Base-by-base conservation (phyloP, 2,888 invertebrate genomes). In the Plebejus anna region DNA sequence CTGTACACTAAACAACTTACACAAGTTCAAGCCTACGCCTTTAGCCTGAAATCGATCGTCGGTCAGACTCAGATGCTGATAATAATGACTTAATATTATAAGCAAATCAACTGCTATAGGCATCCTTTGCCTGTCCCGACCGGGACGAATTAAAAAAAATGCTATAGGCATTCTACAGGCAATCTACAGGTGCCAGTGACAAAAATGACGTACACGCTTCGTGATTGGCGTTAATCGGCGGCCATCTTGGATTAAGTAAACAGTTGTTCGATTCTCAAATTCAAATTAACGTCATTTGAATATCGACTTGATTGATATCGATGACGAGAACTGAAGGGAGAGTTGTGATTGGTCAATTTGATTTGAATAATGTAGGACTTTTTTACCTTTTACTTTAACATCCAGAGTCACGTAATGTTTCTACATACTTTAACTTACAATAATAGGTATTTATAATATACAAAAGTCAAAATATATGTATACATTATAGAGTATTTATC, bases 211-310 rank as follows among this genome's bases (percentile, higher is more conserved):
- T 84, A 87, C 85, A 83, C 81, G 79, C 81, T 82, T 83, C 90
- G 91, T 92, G 93, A 90, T 91, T 90, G 87, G 91, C 86, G 87
- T 92, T 86, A 81, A 88, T 86, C 82, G 87, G 82, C 90, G 81
- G 92, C 91, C 91, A 91, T 92, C 86, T 91, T 92, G 90, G 85
- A 83, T 84, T 85, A 82, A 82, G 78, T 80, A 85, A 85, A 81
- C 79, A 78, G 80, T 78, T 75, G 76, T 80, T 79, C 38, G 42
- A 59, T 75, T 77, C 75, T 77, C 42, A 47, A 66, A 66, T 75
- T 66, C 66, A 47, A 66, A 61, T 75, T 66, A 16, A 38, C 36
- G n/a, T 28, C 55, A 13, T 75, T 75, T 73, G 9, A 66, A 66
- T 22, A 73, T 4, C 13, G 51, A 32, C 51, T 47, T 73, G 47